Conservation (phyloP, 64 coral and sea anemone species). For the Acropora tenuis region DNA sequence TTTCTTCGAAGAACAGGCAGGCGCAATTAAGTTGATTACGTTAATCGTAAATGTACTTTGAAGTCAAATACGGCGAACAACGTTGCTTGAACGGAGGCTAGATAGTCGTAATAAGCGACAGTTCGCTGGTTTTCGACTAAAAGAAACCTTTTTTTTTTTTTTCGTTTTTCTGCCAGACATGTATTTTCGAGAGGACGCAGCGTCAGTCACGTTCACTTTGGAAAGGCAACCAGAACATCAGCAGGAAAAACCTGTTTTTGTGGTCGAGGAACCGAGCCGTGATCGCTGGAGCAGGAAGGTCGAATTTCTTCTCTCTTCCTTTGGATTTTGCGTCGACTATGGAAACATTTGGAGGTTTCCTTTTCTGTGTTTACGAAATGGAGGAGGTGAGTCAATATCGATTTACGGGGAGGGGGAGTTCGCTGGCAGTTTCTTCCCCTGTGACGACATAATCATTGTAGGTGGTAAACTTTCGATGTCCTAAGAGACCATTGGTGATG, state of each 20-base stretch:
- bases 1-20: background rate
- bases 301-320: slow-evolving; percentile 72
- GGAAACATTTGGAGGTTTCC: slow-evolving; percentile 86
- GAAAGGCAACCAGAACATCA: slow-evolving; percentile 12
- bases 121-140: background rate
- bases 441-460: no score
- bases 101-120: no score
- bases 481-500: no score
- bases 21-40: background rate
- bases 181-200: background rate
- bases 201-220: slow-evolving; percentile 12
- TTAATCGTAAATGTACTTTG: background rate
- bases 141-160: background rate
- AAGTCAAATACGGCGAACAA: no score
- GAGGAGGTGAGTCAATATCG: slow-evolving; percentile 36
- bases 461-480: no score
- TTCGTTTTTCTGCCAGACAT: slow-evolving; percentile 2
- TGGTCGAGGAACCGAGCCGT: slow-evolving; percentile 1
- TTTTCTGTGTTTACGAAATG: slow-evolving; percentile 77
- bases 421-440: no score
- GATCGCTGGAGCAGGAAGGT: slow-evolving; percentile 77
- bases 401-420: background rate
- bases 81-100: no score
- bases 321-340: slow-evolving; percentile 78
- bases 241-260: slow-evolving; percentile 6